Evolutionary conservation across 2,888 invertebrate species (phyloP).

Genomic region (Folsomia manolachei): DNA sequence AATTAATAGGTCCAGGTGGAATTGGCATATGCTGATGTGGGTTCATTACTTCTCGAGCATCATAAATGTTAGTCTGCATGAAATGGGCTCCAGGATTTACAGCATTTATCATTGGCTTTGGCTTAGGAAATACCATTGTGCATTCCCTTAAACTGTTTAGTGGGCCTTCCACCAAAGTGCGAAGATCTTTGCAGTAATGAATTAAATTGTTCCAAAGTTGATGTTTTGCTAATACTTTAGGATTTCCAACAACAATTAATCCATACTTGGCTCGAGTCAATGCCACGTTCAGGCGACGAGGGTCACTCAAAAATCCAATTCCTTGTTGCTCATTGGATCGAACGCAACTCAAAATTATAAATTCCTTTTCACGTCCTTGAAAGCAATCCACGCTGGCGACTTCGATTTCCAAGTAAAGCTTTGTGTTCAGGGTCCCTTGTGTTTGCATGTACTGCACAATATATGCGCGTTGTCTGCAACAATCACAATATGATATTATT

Average conservation of each 20-base stretch:
- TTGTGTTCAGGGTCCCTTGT: constrained; percentile 93
- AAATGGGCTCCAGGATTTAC: constrained; percentile 95
- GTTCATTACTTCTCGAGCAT: constrained; percentile 57
- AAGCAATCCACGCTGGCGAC: constrained; percentile 99
- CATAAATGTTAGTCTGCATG: constrained; percentile 96
- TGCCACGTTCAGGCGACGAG: constrained; percentile 94
- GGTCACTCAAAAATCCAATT: constrained; percentile 97
- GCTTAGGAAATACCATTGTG: constrained; percentile 93
- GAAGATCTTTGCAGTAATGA: constrained; percentile 95
- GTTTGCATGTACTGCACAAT: constrained; percentile 97
- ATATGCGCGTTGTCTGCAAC: constrained; percentile 77
- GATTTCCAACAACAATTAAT: constrained; percentile 97
- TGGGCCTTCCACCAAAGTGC: constrained; percentile 95
- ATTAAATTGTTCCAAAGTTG: constrained; percentile 97
- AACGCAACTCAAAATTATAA: constrained; percentile 98
- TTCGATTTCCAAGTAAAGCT: constrained; percentile 96
- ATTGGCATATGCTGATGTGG: constrained; percentile 19
- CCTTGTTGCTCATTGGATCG: constrained; percentile 98
- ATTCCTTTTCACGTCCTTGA: constrained; percentile 97
- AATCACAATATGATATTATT: not conserved
- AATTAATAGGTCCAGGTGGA: constrained; percentile 17
- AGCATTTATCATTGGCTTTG: constrained; percentile 89
- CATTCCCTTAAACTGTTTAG: constrained; percentile 95
- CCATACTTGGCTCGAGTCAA: constrained; percentile 96
- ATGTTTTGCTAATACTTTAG: constrained; percentile 96